Percentiles rank a stretch among this genome's conserved stretches.
These are phyloP conservation scores for Drosophila melanica DNA, from an alignment of 1,140 invertebrate genomes.

Conservation along the genomic window DNA sequence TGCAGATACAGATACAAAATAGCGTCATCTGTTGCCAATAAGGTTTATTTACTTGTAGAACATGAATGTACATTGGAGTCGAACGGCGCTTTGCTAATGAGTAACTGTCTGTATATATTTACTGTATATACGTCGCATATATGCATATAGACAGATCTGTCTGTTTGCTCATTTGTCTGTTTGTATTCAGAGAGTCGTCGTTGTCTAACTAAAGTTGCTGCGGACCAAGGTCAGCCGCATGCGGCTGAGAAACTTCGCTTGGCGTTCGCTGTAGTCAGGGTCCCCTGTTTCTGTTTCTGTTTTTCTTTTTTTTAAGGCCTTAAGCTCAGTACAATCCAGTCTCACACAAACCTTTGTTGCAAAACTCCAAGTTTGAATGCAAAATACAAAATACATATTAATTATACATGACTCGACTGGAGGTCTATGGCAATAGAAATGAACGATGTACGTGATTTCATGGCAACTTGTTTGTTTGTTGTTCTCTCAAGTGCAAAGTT, in stretches of 20 bases:
- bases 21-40: constrained; percentile 59
- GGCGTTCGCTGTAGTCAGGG: constrained; percentile 5
- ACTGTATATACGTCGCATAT: constrained; percentile 22
- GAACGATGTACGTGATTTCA: constrained; percentile 42
- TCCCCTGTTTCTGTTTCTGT: background rate
- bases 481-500: constrained; percentile 32
- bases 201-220: constrained; percentile 48
- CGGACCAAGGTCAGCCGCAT: constrained; percentile 51
- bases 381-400: constrained; percentile 34
- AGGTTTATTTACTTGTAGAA: constrained; percentile 31
- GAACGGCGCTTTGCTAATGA: constrained; percentile 52
- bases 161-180: constrained; percentile 6
- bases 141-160: constrained; percentile 27
- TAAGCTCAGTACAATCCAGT: constrained; percentile 18
- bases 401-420: constrained; percentile 37
- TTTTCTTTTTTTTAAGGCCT: constrained; percentile 4
- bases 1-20: constrained; percentile 49
- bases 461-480: constrained; percentile 35
- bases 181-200: constrained; percentile 19
- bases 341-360: constrained; percentile 26
- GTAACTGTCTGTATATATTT: constrained; percentile 47
- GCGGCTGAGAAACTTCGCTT: constrained; percentile 45
- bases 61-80: constrained; percentile 16
- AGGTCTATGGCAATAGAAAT: constrained; percentile 23
- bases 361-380: constrained; percentile 67